phyloP scores from a whole-genome alignment of 2,888 invertebrate species.

The Pheosia tremula region DNA sequence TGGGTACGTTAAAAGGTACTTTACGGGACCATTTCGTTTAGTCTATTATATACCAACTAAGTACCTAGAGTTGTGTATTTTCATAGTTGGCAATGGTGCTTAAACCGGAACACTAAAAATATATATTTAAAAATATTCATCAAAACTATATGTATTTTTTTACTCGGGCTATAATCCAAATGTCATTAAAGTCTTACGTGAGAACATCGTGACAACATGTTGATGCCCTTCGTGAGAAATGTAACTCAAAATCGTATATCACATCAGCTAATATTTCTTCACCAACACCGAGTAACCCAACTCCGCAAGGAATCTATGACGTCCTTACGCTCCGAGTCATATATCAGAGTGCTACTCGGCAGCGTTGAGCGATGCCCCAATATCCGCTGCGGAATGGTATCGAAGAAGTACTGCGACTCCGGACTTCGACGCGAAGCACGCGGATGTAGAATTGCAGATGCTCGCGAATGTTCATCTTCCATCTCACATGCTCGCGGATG shows the following conservation, averaged over 20 bases:
- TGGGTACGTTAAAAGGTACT: no score
- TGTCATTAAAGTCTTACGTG: no score
- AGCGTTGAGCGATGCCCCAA: conserved; percentile 75
- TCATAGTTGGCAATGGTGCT: no score
- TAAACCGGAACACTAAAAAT: no score
- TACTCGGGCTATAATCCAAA: no score
- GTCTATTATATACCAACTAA: no score
- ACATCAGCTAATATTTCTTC: conserved; percentile 21
- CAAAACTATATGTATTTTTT: no score
- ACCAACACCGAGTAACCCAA: conserved; percentile 24
- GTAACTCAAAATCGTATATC: background rate
- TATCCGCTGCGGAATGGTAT: conserved; percentile 72
- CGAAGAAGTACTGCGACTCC: conserved; percentile 33
- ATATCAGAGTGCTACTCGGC: conserved; percentile 58
- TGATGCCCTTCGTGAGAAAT: no score
- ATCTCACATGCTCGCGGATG: conserved; percentile 15
- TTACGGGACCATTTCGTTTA: no score
- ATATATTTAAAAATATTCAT: no score
- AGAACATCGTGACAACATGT: no score
- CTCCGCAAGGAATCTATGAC: conserved; percentile 40
- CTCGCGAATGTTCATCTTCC: conserved; percentile 11
- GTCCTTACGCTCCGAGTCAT: conserved; percentile 41
- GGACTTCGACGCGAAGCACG: conserved; percentile 18
- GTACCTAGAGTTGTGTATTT: no score
- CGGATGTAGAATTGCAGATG: conserved; percentile 12